Percentiles rank a stretch among this genome's conserved stretches.
phyloP scores from a whole-genome alignment of 2,113 vertebrate species.

The Motacilla tschutschensis region DNA sequence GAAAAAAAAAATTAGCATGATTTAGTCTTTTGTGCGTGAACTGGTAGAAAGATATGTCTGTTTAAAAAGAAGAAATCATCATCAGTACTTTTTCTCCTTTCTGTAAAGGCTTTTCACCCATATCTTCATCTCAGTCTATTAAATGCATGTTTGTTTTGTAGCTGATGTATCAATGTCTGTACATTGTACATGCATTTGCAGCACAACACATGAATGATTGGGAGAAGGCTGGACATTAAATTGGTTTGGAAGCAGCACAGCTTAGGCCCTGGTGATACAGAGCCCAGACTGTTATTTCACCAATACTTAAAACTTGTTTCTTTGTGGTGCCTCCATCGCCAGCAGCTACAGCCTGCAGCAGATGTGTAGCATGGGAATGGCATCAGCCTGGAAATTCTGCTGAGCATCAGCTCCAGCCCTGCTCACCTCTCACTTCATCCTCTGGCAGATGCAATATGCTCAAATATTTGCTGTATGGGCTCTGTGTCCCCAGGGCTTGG shows the following conservation, averaged over 20 bases:
- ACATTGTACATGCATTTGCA: not conserved
- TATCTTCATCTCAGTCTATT: not conserved
- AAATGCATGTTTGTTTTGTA: not conserved
- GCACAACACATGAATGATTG: not conserved
- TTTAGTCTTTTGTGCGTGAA: not conserved
- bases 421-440: not conserved
- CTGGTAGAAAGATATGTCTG: not conserved
- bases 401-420: not conserved
- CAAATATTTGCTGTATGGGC: not conserved
- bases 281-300: not conserved
- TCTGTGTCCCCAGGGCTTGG: not conserved
- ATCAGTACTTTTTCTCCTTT: not conserved
- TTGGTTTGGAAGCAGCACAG: not conserved
- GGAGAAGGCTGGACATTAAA: not conserved
- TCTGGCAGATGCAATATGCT: not conserved
- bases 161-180: not conserved
- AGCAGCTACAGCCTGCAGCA: not conserved
- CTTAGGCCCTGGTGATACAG: not conserved
- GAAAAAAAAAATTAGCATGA: not conserved
- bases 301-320: not conserved
- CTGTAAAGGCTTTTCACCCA: not conserved
- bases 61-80: not conserved
- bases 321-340: not conserved
- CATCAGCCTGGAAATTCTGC: not conserved
- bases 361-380: not conserved